phyloP scores from a whole-genome alignment of 2,888 invertebrate genomes.

The Polydrusus pterygomalis region DNA sequence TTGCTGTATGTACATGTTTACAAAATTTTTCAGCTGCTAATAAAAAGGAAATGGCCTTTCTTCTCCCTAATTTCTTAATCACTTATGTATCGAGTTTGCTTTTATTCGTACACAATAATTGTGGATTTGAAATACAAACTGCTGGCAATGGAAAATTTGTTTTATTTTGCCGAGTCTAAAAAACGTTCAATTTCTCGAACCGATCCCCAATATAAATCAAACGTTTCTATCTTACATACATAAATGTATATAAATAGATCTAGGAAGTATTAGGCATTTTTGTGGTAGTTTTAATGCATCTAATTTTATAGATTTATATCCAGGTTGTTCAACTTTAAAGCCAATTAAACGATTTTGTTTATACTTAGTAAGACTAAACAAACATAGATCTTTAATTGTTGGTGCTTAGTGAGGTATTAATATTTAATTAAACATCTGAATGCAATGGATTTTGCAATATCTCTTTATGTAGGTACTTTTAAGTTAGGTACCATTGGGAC shows the following conservation, averaged over 20 bases:
- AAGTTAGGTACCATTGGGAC: too few species aligned
- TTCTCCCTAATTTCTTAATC: too few species aligned
- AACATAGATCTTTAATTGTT: constrained; percentile 31
- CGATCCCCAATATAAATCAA: neutral
- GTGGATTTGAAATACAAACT: too few species aligned
- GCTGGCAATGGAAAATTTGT: too few species aligned
- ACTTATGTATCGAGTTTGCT: too few species aligned
- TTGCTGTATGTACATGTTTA: too few species aligned
- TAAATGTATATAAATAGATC: constrained; percentile 32
- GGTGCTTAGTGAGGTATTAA: constrained; percentile 4
- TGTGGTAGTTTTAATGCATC: constrained; percentile 43
- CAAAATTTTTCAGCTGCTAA: too few species aligned
- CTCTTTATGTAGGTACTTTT: neutral
- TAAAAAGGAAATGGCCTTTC: too few species aligned
- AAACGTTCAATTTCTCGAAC: neutral
- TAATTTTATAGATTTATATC: constrained; percentile 41
- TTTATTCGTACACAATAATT: too few species aligned
- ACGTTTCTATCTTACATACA: constrained; percentile 9
- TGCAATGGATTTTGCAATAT: neutral
- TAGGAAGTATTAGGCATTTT: constrained; percentile 32
- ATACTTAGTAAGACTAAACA: constrained; percentile 35
- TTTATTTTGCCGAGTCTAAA: neutral
- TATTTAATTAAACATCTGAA: neutral
- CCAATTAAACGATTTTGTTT: constrained; percentile 37
- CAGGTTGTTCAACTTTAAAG: constrained; percentile 46